Evolutionary conservation across 2,888 invertebrate genomes (phyloP), one percentile per base, ranked within the genome.

Genomic region (Hecatera dysodea): DNA sequence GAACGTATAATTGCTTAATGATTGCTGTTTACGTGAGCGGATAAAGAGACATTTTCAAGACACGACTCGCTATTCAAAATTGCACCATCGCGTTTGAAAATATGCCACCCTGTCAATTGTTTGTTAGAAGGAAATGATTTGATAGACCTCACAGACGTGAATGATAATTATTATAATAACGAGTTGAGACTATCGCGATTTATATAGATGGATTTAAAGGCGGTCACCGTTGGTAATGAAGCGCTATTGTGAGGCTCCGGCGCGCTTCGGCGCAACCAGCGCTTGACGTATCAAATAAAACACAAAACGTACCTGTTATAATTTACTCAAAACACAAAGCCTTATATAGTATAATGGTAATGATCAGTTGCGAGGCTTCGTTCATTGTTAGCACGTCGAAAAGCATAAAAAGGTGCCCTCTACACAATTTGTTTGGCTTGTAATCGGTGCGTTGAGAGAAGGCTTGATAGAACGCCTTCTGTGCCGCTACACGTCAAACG

Each of bases 291-390:
- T 93, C 92, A 90, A 91, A 93, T 92, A 92, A 93, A 93, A 92
- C 90, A 90, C 90, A 92, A 92, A 90, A 91, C 90, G 91, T 90
- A 90, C 90, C 93, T 94, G 95, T 95, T 95, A 96, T 95, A 95
- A 95, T 95, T 96, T 95, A 95, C 95, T 95, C 95, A 95, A 96
- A 95, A 96, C 93, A 96, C 95, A 96, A 95, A 95, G 95, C 95
- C 95, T 91, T 94, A 93, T 93, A 94, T 80, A 93, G 94, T 90
- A 94, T 95, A 95, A 95, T 95, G 92, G 92, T 95, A 95, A 95
- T 95, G 94, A 95, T 95, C 95, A 93, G 94, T 95, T 95, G 93
- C 92, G 90, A 87, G 90, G 91, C 92, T 92, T 88, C 86, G 86
- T 87, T 93, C 92, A 95, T 96, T 96, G 95, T 96, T 94, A 94